phyloP scores from a whole-genome alignment of 2,888 invertebrate species.

The Deroplatys truncata region DNA sequence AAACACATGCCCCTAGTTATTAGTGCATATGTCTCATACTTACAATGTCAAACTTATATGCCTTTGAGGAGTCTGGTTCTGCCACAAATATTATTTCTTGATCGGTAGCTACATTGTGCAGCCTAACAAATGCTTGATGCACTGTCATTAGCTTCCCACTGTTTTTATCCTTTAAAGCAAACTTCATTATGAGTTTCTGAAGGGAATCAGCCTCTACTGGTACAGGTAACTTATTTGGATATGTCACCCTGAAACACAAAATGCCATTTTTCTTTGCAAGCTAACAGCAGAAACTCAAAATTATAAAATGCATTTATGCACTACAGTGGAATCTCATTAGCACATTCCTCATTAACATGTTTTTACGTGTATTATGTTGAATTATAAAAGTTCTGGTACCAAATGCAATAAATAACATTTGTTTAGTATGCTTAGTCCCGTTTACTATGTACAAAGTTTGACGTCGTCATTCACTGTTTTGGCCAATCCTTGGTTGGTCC shows the following conservation, averaged over 20 bases:
- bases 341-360: no score
- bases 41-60: conserved; percentile 90
- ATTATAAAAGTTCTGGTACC: no score
- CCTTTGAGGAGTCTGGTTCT: conserved; percentile 71
- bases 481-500: no score
- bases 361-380: no score
- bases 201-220: conserved; percentile 81
- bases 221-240: conserved; percentile 66
- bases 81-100: conserved; percentile 92
- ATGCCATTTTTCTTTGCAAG: neutral
- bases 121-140: conserved; percentile 83
- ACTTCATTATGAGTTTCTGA: conserved; percentile 82
- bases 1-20: no score
- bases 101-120: conserved; percentile 60
- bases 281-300: neutral
- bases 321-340: no score
- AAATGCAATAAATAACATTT: no score
- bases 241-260: conserved; percentile 54
- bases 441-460: no score
- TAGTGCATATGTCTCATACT: conserved; percentile 23
- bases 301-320: no score
- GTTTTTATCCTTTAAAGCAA: conserved; percentile 69
- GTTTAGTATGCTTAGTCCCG: no score
- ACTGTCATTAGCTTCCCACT: conserved; percentile 65
- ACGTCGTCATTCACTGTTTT: no score